A percentile compares a stretch with the other conserved stretches of the same genome.
Evolutionary conservation across 2,113 vertebrate species (phyloP).

Genomic region (Ariopsis seemanni): DNA sequence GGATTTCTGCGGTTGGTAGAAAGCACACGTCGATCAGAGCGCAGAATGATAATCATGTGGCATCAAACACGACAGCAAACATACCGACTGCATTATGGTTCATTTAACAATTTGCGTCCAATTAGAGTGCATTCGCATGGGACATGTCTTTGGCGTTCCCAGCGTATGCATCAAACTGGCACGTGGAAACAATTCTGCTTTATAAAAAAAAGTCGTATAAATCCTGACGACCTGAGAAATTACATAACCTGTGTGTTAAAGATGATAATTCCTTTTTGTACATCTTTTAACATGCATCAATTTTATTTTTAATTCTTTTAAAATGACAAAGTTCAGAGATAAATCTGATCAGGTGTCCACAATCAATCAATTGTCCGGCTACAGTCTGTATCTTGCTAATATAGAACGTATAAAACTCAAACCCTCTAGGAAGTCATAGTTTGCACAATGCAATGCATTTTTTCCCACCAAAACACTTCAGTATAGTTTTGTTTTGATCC

Average conservation of each 20-base stretch:
- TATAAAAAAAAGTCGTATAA: background rate
- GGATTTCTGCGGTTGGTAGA: constrained; percentile 79
- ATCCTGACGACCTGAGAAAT: background rate
- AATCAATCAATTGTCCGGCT: background rate
- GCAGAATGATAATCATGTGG: background rate
- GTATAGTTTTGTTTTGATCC: background rate
- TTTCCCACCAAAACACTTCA: background rate
- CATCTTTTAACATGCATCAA: no score
- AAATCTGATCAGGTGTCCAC: background rate
- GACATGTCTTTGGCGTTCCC: background rate
- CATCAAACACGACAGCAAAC: background rate
- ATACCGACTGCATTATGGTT: background rate
- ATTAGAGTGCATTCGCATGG: background rate
- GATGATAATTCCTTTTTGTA: no score
- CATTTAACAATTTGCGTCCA: background rate
- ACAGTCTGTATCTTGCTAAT: background rate
- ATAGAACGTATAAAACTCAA: background rate
- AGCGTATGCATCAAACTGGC: background rate
- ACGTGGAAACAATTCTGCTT: background rate
- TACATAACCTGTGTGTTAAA: background rate
- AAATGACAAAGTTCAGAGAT: background rate
- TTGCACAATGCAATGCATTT: background rate
- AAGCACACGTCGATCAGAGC: constrained; percentile 33
- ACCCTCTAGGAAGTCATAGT: background rate
- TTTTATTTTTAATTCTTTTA: background rate